Conservation (phyloP, 2,797 vertebrate species). For the Eulemur mongoz region DNA sequence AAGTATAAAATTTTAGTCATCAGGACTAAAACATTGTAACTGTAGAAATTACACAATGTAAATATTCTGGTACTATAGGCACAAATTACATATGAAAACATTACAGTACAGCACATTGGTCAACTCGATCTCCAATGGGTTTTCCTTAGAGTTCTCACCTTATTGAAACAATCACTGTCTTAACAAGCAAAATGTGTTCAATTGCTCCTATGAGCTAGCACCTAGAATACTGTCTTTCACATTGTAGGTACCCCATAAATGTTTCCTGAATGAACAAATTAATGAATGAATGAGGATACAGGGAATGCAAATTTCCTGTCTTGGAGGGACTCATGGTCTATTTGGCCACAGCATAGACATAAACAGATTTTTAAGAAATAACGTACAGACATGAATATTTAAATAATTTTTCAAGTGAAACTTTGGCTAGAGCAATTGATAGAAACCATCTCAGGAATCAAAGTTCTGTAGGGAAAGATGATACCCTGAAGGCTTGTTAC, state of each 20-base stretch:
- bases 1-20: neutral
- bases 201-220: neutral
- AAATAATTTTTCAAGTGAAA: neutral
- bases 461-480: neutral
- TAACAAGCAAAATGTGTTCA: neutral
- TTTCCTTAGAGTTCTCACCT: neutral
- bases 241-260: neutral
- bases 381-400: neutral
- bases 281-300: neutral
- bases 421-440: neutral
- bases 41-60: neutral
- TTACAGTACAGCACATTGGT: neutral
- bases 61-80: neutral
- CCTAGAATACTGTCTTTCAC: neutral
- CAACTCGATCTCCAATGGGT: neutral
- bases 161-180: neutral
- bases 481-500: neutral
- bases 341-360: neutral
- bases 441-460: neutral
- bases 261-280: neutral
- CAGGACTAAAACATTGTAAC: neutral
- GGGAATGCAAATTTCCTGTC: neutral
- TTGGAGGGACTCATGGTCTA: neutral
- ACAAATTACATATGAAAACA: neutral
- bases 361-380: conserved; percentile 16